Evolutionary conservation across 2,797 vertebrate genomes (phyloP), one percentile per base, ranked within the genome.

Genomic region (Poeciliopsis turneri): DNA sequence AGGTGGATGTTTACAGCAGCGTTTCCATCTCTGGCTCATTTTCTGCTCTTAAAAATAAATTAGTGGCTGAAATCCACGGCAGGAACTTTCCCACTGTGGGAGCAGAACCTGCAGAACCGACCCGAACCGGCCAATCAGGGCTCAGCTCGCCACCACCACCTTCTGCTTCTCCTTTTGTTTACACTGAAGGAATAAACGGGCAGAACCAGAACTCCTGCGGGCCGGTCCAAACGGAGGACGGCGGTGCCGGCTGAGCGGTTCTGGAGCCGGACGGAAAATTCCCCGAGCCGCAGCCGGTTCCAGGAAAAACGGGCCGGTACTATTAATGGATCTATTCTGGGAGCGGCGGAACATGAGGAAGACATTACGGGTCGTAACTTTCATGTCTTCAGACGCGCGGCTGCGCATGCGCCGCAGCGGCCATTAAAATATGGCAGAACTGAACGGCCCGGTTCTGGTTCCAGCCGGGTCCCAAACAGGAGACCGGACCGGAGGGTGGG

Each of bases 11-110:
- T 87, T 87, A 82, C 53, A 68, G 85, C 84, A 59, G 85, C 72
- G 87, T 87, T 83, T 84, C 78, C 77, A 77, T 82, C 83, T 78
- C 6, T 18, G 53, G 68, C 77, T 53, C 36, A 78, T 88, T 88
- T 88, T 86, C 80, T 84, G 41, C 73, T 9, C 66, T 86, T 88
- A 86, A 83, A 83, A 78, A 84, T 76, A 71, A n/a, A 82, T 78
- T 28, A 1, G 11, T 53, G 80, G 84, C 70, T 61, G 10, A 1
- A 16, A 23, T 15, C 72, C 78, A 76, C 71, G 69, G 79, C 77
- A 51, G 81, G 46, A 57, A 4, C 69, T 12, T 73, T 53, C 77
- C 73, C 70, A 47, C 45, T 15, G 46, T 45, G 64, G 39, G 66
- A 69, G 41, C 47, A 49, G 47, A 49, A 49, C 51, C 51, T 53